Evolutionary conservation across 2,797 vertebrate genomes (phyloP).

Genomic region (Scolopax bukidnonensis): DNA sequence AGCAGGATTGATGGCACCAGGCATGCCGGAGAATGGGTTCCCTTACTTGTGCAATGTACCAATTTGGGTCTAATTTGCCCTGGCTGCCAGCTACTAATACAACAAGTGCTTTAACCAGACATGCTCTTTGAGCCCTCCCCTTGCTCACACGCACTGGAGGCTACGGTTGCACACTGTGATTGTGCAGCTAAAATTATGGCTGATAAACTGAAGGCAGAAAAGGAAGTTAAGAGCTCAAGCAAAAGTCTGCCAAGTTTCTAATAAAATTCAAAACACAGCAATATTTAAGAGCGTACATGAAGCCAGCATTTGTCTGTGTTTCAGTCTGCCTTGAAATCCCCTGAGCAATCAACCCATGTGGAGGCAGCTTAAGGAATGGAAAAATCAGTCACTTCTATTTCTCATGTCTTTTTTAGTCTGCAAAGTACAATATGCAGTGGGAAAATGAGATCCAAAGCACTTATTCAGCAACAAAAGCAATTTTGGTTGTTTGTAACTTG

Average conservation of each 20-base stretch:
- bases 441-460: conserved; percentile 53
- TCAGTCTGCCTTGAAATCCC: conserved; percentile 74
- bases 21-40: background rate
- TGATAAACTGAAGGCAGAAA: conserved; percentile 67
- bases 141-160: background rate
- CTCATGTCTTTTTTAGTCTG: conserved; percentile 61
- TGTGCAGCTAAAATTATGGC: conserved; percentile 57
- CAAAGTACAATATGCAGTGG: conserved; percentile 39
- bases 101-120: background rate
- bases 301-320: conserved; percentile 70
- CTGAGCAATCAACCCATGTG: conserved; percentile 68
- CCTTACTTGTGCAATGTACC: background rate
- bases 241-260: conserved; percentile 69
- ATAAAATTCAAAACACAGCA: conserved; percentile 72
- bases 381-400: conserved; percentile 70
- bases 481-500: background rate
- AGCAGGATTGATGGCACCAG: background rate
- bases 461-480: background rate
- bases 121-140: background rate
- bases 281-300: conserved; percentile 45
- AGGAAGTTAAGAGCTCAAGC: conserved; percentile 26
- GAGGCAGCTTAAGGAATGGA: conserved; percentile 69
- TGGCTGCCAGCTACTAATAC: background rate
- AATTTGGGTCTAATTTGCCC: background rate
- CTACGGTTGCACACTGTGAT: background rate